These are phyloP conservation scores for Glaucopsyche alexis DNA, from an alignment of 2,888 invertebrate genomes.

Conservation along the genomic window DNA sequence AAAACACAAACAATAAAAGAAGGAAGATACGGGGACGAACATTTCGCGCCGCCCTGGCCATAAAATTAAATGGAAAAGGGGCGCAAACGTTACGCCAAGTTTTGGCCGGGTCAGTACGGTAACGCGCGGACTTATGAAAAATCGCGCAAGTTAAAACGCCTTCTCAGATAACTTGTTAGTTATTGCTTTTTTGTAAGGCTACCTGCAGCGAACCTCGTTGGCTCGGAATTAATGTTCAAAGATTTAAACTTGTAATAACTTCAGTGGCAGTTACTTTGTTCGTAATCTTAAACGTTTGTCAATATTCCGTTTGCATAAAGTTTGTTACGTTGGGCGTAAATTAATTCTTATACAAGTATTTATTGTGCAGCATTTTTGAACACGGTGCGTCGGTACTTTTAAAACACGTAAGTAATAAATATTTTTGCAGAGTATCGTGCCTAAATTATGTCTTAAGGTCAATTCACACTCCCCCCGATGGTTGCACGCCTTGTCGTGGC, in stretches of 20 bases:
- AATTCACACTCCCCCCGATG: neutral
- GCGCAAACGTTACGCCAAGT: constrained; percentile 34
- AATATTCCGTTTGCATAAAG: constrained; percentile 26
- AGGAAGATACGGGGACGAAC: constrained; percentile 52
- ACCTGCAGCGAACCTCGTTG: constrained; percentile 41
- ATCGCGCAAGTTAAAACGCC: constrained; percentile 58
- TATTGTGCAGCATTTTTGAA: constrained; percentile 25
- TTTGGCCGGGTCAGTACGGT: constrained; percentile 44
- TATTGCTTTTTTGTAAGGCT: constrained; percentile 44
- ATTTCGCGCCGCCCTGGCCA: constrained; percentile 58
- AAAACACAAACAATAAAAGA: constrained; percentile 68
- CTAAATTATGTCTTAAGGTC: neutral
- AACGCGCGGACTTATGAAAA: constrained; percentile 57
- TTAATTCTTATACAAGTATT: constrained; percentile 24
- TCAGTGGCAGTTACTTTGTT: constrained; percentile 31
- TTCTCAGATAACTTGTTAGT: constrained; percentile 56
- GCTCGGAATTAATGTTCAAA: constrained; percentile 48
- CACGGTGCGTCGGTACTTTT: neutral
- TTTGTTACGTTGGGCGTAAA: constrained; percentile 14
- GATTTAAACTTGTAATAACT: constrained; percentile 40
- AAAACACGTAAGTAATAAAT: neutral
- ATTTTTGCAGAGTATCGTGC: neutral
- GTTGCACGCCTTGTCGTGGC: no score
- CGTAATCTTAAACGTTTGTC: constrained; percentile 29
- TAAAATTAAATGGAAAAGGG: constrained; percentile 63